A percentile compares a stretch with the other conserved stretches of the same genome.
Evolutionary conservation across 1,140 invertebrate species (phyloP).

Genomic region (Aphelenchoides fujianensis): DNA sequence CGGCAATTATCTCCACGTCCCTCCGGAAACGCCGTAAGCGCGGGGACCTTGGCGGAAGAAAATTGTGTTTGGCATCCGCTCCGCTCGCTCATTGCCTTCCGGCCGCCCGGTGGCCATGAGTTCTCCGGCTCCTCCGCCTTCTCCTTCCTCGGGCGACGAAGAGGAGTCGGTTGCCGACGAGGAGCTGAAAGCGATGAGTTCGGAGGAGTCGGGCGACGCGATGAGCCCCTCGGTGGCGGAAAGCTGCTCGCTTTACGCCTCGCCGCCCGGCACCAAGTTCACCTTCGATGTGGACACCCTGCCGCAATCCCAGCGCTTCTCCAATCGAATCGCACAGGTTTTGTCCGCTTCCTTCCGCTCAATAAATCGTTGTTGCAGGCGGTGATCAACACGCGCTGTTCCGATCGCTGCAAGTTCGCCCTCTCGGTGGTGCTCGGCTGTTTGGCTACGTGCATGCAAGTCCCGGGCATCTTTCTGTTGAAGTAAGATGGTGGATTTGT

Average conservation of each 20-base stretch:
- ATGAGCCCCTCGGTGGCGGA: not conserved
- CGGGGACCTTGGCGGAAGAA: too few species aligned
- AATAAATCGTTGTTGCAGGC: too few species aligned
- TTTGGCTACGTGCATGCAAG: constrained; percentile 27
- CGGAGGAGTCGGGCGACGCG: not conserved
- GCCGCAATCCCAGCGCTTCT: not conserved
- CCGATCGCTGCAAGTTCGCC: constrained; percentile 26
- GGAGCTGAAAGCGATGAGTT: not conserved
- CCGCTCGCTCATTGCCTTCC: too few species aligned
- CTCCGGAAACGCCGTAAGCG: too few species aligned
- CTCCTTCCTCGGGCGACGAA: too few species aligned
- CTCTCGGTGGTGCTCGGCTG: constrained; percentile 26
- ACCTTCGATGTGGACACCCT: not conserved
- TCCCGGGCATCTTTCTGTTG: constrained; percentile 34
- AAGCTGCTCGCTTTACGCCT: not conserved
- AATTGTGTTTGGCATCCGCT: too few species aligned
- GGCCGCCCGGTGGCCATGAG: too few species aligned
- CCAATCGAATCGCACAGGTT: constrained; percentile 5
- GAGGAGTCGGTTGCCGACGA: too few species aligned
- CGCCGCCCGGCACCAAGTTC: not conserved
- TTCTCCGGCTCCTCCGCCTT: too few species aligned
- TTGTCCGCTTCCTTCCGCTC: too few species aligned
- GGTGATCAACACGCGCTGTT: constrained; percentile 35
- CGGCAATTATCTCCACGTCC: too few species aligned
- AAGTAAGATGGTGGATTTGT: too few species aligned